A percentile compares a stretch with the other conserved stretches of the same genome.
Conservation (phyloP, 2,888 invertebrate genomes). For the Drosophila putrida region DNA sequence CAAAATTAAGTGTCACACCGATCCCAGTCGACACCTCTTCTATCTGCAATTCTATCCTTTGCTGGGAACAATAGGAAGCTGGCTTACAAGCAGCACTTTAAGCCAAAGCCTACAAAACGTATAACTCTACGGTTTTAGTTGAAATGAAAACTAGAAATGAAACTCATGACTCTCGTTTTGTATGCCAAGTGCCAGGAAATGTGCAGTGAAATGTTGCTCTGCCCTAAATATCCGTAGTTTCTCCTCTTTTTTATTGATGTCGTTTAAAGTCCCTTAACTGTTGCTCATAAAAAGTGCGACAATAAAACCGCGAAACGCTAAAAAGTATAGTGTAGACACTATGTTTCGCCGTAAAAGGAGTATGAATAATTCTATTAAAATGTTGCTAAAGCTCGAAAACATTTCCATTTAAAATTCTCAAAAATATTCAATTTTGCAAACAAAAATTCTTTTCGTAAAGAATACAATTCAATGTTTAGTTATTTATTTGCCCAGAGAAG, state of each 20-base stretch:
- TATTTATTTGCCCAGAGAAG: constrained; percentile 28
- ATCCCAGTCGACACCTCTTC: constrained; percentile 53
- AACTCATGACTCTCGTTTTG: constrained; percentile 27
- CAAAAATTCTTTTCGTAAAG: constrained; percentile 3
- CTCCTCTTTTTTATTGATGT: constrained; percentile 55
- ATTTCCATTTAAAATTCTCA: neutral
- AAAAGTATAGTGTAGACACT: constrained; percentile 27
- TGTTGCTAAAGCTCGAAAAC: neutral
- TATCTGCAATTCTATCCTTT: neutral
- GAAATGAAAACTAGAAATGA: constrained; percentile 25
- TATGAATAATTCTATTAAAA: neutral
- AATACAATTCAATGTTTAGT: constrained; percentile 15
- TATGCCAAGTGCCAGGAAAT: constrained; percentile 54
- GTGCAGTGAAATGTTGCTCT: constrained; percentile 55
- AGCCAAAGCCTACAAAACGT: constrained; percentile 14
- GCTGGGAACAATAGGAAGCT: constrained; percentile 22
- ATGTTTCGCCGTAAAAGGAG: neutral
- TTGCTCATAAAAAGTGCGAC: constrained; percentile 52
- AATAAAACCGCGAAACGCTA: constrained; percentile 43
- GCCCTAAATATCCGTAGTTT: constrained; percentile 39
- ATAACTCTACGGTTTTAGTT: constrained; percentile 38
- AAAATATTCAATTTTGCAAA: constrained; percentile 5
- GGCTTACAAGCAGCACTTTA: constrained; percentile 5
- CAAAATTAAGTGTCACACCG: constrained; percentile 51
- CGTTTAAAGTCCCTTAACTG: constrained; percentile 62